Conservation (phyloP, 2,888 invertebrate genomes). For the Chymomyza procnemis region DNA sequence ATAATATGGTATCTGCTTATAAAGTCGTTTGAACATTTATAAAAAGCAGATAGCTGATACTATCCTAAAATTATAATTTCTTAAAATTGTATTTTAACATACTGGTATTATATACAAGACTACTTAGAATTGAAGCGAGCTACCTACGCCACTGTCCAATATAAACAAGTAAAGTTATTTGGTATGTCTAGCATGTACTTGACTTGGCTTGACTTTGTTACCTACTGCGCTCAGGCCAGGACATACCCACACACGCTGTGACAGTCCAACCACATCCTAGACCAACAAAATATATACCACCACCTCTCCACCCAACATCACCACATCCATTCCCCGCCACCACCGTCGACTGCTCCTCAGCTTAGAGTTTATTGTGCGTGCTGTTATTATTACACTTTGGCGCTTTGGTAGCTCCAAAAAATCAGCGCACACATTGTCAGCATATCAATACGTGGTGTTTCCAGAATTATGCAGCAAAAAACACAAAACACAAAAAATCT, state of each 20-base stretch:
- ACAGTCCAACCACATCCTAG: conserved; percentile 2
- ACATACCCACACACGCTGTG: neutral
- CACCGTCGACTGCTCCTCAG: neutral
- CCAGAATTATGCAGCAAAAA: conserved; percentile 4
- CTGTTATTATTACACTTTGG: conserved; percentile 35
- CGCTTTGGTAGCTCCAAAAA: conserved; percentile 26
- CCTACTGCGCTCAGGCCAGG: conserved; percentile 10
- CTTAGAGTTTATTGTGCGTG: conserved; percentile 21
- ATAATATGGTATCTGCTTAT: no score
- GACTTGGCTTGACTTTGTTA: conserved; percentile 22
- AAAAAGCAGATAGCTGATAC: no score
- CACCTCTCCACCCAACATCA: no score
- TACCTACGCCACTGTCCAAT: conserved; percentile 33
- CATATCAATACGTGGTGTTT: conserved; percentile 54
- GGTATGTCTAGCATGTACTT: conserved; percentile 62
- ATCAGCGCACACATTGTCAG: conserved; percentile 63
- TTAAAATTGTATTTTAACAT: no score
- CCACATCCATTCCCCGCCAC: no score
- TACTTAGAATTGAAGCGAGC: no score
- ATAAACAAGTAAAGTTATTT: conserved; percentile 65
- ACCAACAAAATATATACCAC: no score
- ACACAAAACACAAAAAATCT: no score
- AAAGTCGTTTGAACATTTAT: no score
- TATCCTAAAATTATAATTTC: no score
- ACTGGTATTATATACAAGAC: no score